Percentiles rank a stretch among this genome's conserved stretches.
Conservation (phyloP, 1,140 invertebrate genomes). For the Macrocentrus cingulum region DNA sequence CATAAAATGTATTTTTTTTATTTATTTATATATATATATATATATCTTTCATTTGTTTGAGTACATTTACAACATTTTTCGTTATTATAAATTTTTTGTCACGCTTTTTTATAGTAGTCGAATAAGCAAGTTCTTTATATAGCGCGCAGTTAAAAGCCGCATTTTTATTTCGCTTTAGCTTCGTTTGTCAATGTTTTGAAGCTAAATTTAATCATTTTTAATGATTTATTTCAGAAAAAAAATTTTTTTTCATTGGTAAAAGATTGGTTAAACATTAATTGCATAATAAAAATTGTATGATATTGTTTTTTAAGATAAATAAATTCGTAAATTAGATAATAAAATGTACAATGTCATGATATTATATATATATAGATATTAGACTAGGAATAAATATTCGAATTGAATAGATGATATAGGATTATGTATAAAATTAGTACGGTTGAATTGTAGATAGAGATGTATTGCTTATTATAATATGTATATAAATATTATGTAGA, state of each 20-base stretch:
- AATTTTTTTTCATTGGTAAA: no score
- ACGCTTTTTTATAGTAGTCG: no score
- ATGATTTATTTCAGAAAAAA: no score
- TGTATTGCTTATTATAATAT: no score
- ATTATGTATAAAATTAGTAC: slow-evolving; percentile 41
- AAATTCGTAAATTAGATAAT: slow-evolving; percentile 1
- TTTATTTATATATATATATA: no score
- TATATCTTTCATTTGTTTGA: no score
- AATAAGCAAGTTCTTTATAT: no score
- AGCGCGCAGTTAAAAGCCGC: no score
- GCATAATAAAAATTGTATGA: background rate
- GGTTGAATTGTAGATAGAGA: no score
- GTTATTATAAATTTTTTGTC: slow-evolving; percentile 21
- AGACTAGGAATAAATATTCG: slow-evolving; percentile 48
- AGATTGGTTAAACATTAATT: slow-evolving; percentile 1
- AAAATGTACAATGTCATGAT: slow-evolving; percentile 11
- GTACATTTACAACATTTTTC: slow-evolving; percentile 48
- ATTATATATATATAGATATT: no score
- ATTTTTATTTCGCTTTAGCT: slow-evolving; percentile 21
- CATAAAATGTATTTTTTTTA: slow-evolving; percentile 38
- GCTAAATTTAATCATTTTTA: slow-evolving; percentile 18
- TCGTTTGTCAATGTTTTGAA: no score
- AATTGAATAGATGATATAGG: slow-evolving; percentile 40
- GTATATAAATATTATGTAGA: no score
- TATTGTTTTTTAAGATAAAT: slow-evolving; percentile 6